These are phyloP conservation scores for Echinometra lucunter DNA, from an alignment of 53 echinoderm and acorn worm genomes.

Conservation along the genomic window DNA sequence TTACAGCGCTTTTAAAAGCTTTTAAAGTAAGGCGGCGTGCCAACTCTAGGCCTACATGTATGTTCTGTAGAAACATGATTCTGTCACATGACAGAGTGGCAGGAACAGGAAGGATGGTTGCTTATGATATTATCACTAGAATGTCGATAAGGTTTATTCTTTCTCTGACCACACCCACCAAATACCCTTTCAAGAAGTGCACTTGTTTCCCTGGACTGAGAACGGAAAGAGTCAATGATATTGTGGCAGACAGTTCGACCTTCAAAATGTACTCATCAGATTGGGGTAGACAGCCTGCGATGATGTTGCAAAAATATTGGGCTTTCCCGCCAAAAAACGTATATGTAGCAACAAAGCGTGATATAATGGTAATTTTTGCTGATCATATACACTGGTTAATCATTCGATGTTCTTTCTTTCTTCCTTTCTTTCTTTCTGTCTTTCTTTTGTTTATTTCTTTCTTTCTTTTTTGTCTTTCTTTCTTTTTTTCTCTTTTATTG, in stretches of 20 bases:
- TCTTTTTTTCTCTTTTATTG: neutral
- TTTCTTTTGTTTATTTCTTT: no score
- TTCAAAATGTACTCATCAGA: slow-evolving; percentile 23
- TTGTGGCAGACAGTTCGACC: slow-evolving; percentile 39
- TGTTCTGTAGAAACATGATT: neutral
- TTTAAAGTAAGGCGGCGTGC: neutral
- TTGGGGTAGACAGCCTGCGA: slow-evolving; percentile 1
- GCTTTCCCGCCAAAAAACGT: slow-evolving; percentile 28
- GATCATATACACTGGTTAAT: neutral
- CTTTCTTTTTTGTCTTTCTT: no score
- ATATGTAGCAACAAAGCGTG: neutral
- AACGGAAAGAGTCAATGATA: slow-evolving; percentile 33
- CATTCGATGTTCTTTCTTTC: neutral
- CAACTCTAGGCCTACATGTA: neutral
- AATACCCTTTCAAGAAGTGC: slow-evolving; percentile 2
- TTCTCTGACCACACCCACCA: slow-evolving; percentile 1
- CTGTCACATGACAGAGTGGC: neutral
- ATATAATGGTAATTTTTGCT: neutral
- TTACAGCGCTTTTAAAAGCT: neutral
- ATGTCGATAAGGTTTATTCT: neutral
- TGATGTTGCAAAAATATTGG: slow-evolving; percentile 38
- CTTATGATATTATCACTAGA: neutral
- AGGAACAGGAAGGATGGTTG: slow-evolving; percentile 43
- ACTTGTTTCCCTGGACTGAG: slow-evolving; percentile 36
- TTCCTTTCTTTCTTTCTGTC: no score